Evolutionary conservation across 2,113 vertebrate species (phyloP).

Genomic region (Cyanocitta stelleri): DNA sequence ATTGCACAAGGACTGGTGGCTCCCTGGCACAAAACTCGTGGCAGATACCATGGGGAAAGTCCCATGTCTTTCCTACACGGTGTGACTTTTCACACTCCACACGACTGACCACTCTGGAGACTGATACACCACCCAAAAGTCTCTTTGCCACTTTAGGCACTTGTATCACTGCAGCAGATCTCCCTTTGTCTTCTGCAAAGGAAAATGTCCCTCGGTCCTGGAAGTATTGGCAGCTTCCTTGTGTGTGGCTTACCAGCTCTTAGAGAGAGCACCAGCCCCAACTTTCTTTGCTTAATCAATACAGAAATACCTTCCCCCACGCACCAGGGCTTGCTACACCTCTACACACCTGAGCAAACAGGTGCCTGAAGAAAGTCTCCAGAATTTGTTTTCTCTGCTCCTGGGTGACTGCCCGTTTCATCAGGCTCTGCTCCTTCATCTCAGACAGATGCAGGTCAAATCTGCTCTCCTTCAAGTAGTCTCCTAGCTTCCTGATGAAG

Average conservation of each 20-base stretch:
- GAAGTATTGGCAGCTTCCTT: neutral
- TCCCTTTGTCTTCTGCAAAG: neutral
- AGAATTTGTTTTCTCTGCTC: constrained; percentile 85
- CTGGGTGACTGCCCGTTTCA: constrained; percentile 84
- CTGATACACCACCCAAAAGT: neutral
- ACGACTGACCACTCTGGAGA: neutral
- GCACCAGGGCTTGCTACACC: neutral
- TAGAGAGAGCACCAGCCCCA: neutral
- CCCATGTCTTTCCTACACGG: accelerated
- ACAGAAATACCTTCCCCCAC: neutral
- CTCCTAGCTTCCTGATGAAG: constrained; percentile 73
- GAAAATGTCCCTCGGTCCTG: neutral
- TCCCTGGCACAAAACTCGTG: neutral
- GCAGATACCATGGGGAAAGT: neutral
- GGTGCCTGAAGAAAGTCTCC: constrained; percentile 92
- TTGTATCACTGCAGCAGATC: neutral
- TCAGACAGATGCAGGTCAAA: constrained; percentile 65
- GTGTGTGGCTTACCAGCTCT: neutral
- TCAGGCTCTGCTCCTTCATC: constrained; percentile 77
- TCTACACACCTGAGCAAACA: constrained; percentile 86
- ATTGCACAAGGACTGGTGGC: neutral
- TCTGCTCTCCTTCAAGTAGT: constrained; percentile 16
- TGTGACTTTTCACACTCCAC: neutral
- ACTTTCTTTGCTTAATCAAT: neutral
- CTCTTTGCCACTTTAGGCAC: neutral